Evolutionary conservation across 2,888 invertebrate genomes (phyloP).

Genomic region (Chaetoderma sp.): DNA sequence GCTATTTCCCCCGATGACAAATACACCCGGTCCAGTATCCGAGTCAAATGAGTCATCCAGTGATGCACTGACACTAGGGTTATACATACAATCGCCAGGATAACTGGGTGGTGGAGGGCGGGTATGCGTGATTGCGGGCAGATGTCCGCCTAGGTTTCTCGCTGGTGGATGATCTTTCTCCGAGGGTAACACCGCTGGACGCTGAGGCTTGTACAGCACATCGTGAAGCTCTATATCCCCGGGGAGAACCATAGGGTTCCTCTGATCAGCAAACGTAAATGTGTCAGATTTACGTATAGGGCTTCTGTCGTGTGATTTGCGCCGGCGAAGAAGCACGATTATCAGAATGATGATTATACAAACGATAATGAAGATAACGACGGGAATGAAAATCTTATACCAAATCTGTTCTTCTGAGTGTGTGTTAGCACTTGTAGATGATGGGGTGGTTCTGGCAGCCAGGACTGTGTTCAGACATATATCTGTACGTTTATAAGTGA

Average conservation of each 20-base stretch:
- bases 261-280: constrained; percentile 48
- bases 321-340: constrained; percentile 33
- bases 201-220: constrained; percentile 40
- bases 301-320: constrained; percentile 19
- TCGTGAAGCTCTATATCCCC: constrained; percentile 51
- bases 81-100: no score
- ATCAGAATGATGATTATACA: constrained; percentile 39
- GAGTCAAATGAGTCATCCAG: no score
- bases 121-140: no score
- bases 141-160: no score
- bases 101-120: no score
- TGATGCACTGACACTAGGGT: no score
- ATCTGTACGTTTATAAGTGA: no score
- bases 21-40: no score
- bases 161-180: constrained; percentile 19
- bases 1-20: no score
- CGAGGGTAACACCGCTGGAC: constrained; percentile 43
- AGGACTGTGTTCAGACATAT: not conserved
- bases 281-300: constrained; percentile 43
- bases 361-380: constrained; percentile 36
- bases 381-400: constrained; percentile 40
- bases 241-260: constrained; percentile 55
- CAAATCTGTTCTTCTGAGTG: constrained; percentile 22
- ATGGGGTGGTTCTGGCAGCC: constrained; percentile 5
- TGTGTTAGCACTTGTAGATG: not conserved